Evolutionary conservation across 2,888 invertebrate genomes (phyloP).

Genomic region (Agonopterix heracliana): DNA sequence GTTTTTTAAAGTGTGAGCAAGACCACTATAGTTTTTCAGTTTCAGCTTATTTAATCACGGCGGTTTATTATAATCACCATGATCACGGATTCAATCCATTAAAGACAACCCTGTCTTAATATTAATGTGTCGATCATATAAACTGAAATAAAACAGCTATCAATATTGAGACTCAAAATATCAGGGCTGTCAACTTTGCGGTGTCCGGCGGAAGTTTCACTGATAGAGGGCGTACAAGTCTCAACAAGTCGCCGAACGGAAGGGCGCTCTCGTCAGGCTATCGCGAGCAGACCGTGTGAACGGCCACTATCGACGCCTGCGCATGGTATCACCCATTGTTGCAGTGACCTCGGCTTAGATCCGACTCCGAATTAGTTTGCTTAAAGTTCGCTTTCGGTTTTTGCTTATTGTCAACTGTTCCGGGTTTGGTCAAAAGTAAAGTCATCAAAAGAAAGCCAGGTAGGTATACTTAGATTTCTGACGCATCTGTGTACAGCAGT

Average conservation of each 20-base stretch:
- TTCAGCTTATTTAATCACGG: no score
- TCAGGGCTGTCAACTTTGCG: slow-evolving; percentile 26
- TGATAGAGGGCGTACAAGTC: slow-evolving; percentile 58
- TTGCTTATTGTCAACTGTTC: no score
- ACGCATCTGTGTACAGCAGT: no score
- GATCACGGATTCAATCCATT: no score
- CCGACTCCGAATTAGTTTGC: slow-evolving; percentile 8
- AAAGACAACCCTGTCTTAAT: no score
- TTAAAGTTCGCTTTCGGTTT: background rate
- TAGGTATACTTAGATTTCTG: no score
- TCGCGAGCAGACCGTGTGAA: slow-evolving; percentile 21
- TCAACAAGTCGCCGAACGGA: slow-evolving; percentile 49
- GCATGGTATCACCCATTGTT: slow-evolving; percentile 17
- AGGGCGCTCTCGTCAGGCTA: slow-evolving; percentile 30
- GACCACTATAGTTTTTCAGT: no score
- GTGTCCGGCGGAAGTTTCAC: slow-evolving; percentile 63
- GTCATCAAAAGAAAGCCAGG: no score
- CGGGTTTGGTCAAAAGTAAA: no score
- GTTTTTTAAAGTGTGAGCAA: no score
- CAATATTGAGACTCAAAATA: slow-evolving; percentile 2
- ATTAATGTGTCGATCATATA: background rate
- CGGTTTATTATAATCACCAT: no score
- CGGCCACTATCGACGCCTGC: slow-evolving; percentile 25
- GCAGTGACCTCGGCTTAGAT: slow-evolving; percentile 32
- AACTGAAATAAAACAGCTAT: background rate